Evolutionary conservation across 2,888 invertebrate genomes (phyloP).

Genomic region (Cosmia pyralina): DNA sequence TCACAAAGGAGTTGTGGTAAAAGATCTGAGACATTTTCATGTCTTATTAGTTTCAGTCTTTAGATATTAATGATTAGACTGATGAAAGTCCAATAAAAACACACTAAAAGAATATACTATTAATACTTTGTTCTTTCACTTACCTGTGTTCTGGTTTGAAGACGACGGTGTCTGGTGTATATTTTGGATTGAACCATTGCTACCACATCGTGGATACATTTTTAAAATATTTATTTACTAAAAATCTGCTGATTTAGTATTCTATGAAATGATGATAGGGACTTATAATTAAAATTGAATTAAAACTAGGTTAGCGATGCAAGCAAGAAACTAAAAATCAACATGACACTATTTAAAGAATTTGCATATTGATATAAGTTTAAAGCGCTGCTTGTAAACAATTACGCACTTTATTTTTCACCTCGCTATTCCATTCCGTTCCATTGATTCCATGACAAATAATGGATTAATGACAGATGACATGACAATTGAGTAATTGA

Average conservation of each 20-base stretch:
- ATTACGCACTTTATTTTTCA: slow-evolving; percentile 63
- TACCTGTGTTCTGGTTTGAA: slow-evolving; percentile 95
- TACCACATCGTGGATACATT: slow-evolving; percentile 93
- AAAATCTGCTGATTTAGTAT: slow-evolving; percentile 30
- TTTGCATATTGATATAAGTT: slow-evolving; percentile 54
- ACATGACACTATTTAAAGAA: slow-evolving; percentile 54
- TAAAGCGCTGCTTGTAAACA: slow-evolving; percentile 55
- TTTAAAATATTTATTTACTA: slow-evolving; percentile 1
- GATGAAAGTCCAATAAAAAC: slow-evolving; percentile 6
- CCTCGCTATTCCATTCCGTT: slow-evolving; percentile 42
- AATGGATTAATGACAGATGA: slow-evolving; percentile 4
- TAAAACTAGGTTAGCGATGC: slow-evolving; percentile 80
- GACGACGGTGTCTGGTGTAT: slow-evolving; percentile 94
- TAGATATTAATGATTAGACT: neutral
- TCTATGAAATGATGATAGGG: slow-evolving; percentile 19
- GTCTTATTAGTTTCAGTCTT: neutral
- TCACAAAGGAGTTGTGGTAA: neutral
- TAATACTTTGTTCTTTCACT: slow-evolving; percentile 48
- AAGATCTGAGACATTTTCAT: neutral
- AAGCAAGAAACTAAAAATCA: slow-evolving; percentile 47
- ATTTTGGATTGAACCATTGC: slow-evolving; percentile 94
- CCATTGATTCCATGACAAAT: slow-evolving; percentile 49
- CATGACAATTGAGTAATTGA: neutral
- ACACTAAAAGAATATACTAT: neutral
- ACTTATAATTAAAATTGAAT: slow-evolving; percentile 45